Percentiles rank a stretch among this genome's conserved stretches.
phyloP scores from a whole-genome alignment of 2,888 invertebrate species.

The Cryptosula pallasiana region DNA sequence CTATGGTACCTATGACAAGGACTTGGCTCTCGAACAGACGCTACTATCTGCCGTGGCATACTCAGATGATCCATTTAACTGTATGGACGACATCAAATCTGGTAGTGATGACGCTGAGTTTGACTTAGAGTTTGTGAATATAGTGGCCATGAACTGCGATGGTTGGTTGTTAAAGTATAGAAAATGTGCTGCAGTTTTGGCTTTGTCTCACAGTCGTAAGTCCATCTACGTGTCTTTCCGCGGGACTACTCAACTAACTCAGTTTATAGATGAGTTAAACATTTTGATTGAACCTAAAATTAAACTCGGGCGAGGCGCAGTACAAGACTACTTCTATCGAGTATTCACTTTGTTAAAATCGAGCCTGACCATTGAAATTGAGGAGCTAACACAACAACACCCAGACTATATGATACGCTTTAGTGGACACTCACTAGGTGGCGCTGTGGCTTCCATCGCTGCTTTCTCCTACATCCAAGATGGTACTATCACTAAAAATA shows the following conservation, averaged over 20 bases:
- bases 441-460: not conserved
- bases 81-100: not conserved
- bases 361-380: not conserved
- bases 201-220: not conserved
- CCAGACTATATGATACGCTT: not conserved
- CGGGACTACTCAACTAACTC: not conserved
- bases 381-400: not conserved
- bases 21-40: not conserved
- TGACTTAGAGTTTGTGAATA: not conserved
- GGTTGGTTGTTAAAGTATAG: not conserved
- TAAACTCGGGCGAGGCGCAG: not conserved
- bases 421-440: not conserved
- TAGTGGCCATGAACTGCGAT: not conserved
- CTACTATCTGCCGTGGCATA: not conserved
- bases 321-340: not conserved
- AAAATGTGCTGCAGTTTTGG: not conserved
- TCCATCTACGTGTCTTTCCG: not conserved
- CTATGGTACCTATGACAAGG: not conserved
- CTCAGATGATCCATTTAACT: not conserved
- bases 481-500: not conserved
- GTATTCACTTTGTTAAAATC: not conserved
- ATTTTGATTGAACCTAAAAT: not conserved
- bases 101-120: not conserved
- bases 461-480: not conserved
- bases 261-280: not conserved